Percentiles rank a stretch among this genome's conserved stretches.
These are phyloP conservation scores for Chaetodon auriga DNA, from an alignment of 2,113 vertebrate species.

Conservation along the genomic window DNA sequence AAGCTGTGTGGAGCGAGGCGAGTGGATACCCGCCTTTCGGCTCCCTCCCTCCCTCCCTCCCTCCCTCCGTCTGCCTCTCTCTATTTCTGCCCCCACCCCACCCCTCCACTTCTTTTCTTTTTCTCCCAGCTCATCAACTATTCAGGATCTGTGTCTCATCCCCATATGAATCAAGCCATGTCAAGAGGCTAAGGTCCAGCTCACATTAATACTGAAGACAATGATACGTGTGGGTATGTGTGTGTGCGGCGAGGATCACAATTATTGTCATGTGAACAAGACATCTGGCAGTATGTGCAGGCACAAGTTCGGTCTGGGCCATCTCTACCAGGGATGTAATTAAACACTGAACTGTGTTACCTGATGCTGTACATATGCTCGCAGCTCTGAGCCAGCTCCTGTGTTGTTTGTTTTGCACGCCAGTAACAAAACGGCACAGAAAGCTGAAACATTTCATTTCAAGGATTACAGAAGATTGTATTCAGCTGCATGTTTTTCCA, in stretches of 20 bases:
- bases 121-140: conserved; percentile 85
- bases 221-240: conserved; percentile 30
- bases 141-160: conserved; percentile 83
- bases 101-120: conserved; percentile 70
- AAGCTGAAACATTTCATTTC: background rate
- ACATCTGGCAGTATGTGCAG: conserved; percentile 62
- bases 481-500: background rate
- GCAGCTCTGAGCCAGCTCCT: conserved; percentile 34
- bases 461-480: background rate
- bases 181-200: conserved; percentile 72
- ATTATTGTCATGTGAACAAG: conserved; percentile 66
- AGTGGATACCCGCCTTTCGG: conserved; percentile 67
- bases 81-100: conserved; percentile 68
- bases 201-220: conserved; percentile 71
- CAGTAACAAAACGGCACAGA: conserved; percentile 1
- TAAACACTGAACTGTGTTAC: conserved; percentile 72
- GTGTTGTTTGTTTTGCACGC: conserved; percentile 40
- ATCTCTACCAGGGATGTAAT: conserved; percentile 69
- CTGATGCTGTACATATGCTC: conserved; percentile 62
- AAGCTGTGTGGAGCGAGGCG: conserved; percentile 58
- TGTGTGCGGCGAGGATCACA: conserved; percentile 45
- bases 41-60: conserved; percentile 54
- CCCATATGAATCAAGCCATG: conserved; percentile 79
- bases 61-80: conserved; percentile 57
- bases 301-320: conserved; percentile 47